Percentiles rank a stretch among this genome's conserved stretches.
Evolutionary conservation across 2,888 invertebrate genomes (phyloP).

Genomic region (Prionchulus punctatus): DNA sequence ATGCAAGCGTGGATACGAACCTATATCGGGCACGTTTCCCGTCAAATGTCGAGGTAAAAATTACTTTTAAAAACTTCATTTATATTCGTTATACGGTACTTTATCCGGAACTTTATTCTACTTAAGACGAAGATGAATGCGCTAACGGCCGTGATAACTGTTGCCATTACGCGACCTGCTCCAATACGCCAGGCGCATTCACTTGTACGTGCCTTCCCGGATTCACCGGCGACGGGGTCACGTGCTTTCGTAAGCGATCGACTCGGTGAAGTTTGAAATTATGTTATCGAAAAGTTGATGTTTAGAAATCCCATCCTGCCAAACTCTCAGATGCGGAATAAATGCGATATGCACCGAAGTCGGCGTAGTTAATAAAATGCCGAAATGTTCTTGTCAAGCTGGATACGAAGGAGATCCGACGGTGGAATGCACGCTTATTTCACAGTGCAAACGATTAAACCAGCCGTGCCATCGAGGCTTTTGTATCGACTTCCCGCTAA

Average conservation of each 20-base stretch:
- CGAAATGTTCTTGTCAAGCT: background rate
- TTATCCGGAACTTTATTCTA: too few relatives aligned
- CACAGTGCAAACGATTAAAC: background rate
- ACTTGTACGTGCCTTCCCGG: conserved; percentile 8
- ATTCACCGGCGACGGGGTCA: conserved; percentile 10
- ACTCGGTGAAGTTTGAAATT: too few relatives aligned
- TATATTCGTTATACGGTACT: background rate
- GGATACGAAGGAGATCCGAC: background rate
- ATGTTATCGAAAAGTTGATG: too few relatives aligned
- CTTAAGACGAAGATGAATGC: conserved; percentile 10
- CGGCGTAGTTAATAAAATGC: too few relatives aligned
- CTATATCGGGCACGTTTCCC: background rate
- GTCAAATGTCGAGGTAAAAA: background rate
- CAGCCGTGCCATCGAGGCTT: background rate
- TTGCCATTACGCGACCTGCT: conserved; percentile 10
- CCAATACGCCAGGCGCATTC: conserved; percentile 9
- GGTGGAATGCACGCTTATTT: background rate
- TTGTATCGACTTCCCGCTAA: background rate
- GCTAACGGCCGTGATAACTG: conserved; percentile 6
- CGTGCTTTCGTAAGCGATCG: too few relatives aligned
- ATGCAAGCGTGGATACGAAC: background rate
- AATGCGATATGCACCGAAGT: background rate
- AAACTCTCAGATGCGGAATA: background rate
- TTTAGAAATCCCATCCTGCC: background rate
- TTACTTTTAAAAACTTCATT: background rate